phyloP scores from a whole-genome alignment of 2,888 invertebrate species.

The Callinectes sapidus region DNA sequence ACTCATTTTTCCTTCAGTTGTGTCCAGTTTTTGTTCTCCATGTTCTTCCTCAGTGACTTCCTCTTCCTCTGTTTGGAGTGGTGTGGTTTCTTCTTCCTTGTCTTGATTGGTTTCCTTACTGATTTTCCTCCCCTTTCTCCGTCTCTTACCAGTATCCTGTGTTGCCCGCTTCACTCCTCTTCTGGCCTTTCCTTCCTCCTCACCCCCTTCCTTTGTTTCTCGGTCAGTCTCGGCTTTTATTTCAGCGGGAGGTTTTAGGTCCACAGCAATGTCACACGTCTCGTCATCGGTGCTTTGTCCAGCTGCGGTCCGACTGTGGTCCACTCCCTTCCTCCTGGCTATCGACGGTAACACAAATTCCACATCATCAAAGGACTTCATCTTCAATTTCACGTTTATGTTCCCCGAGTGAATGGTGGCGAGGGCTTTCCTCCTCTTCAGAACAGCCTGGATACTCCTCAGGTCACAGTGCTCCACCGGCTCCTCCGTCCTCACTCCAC shows the following conservation, averaged over 20 bases:
- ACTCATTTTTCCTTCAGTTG: background rate
- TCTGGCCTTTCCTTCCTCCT: background rate
- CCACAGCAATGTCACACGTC: background rate
- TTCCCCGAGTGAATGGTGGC: conserved; percentile 63
- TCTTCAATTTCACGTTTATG: conserved; percentile 42
- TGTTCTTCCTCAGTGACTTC: background rate
- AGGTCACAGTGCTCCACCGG: conserved; percentile 60
- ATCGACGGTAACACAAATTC: conserved; percentile 58
- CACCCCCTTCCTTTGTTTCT: background rate
- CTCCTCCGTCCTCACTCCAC: conserved; percentile 25
- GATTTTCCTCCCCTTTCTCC: background rate
- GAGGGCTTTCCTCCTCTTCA: conserved; percentile 70
- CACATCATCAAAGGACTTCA: conserved; percentile 62
- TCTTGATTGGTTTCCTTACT: background rate
- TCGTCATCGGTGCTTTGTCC: background rate
- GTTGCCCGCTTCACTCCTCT: background rate
- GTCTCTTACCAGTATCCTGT: background rate
- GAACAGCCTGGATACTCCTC: conserved; percentile 61
- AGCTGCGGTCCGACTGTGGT: background rate
- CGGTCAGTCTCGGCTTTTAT: background rate
- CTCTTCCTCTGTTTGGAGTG: background rate
- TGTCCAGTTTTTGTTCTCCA: background rate
- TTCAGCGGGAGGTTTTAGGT: background rate
- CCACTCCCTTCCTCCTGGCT: background rate
- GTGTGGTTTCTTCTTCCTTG: background rate